phyloP scores from a whole-genome alignment of 2,888 invertebrate genomes.

The Leptinotarsa haldemani region DNA sequence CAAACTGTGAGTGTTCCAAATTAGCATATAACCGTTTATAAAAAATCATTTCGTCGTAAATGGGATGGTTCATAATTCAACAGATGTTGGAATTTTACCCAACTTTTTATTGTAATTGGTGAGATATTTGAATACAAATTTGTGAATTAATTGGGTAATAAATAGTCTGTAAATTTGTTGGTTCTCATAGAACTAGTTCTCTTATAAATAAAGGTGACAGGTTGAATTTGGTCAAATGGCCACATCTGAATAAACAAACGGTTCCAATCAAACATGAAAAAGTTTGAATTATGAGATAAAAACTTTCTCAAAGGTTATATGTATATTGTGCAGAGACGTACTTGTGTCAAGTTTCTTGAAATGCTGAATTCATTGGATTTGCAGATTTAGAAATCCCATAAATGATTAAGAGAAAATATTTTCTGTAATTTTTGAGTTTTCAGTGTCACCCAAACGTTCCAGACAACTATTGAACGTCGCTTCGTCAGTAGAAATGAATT shows the following conservation, averaged over 20 bases:
- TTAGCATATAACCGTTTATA: neutral
- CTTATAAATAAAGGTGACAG: constrained; percentile 12
- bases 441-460: no score
- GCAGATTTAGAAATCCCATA: no score
- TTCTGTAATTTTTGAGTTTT: no score
- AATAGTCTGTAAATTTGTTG: constrained; percentile 11
- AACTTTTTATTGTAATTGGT: constrained; percentile 3
- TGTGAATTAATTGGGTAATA: constrained; percentile 20
- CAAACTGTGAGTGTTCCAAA: constrained; percentile 10
- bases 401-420: no score
- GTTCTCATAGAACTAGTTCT: constrained; percentile 19
- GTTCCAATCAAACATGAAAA: neutral
- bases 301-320: constrained; percentile 6
- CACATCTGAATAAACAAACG: constrained; percentile 3
- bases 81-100: constrained; percentile 8
- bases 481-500: no score
- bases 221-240: constrained; percentile 3
- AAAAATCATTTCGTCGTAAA: neutral
- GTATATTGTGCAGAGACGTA: neutral
- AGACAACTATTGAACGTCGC: no score
- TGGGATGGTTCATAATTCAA: constrained; percentile 9
- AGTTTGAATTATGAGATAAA: constrained; percentile 6
- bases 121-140: constrained; percentile 5
- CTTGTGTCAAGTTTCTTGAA: neutral
- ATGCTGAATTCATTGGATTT: no score